Conservation (phyloP, 2,888 invertebrate genomes). For the Orthosia gracilis region DNA sequence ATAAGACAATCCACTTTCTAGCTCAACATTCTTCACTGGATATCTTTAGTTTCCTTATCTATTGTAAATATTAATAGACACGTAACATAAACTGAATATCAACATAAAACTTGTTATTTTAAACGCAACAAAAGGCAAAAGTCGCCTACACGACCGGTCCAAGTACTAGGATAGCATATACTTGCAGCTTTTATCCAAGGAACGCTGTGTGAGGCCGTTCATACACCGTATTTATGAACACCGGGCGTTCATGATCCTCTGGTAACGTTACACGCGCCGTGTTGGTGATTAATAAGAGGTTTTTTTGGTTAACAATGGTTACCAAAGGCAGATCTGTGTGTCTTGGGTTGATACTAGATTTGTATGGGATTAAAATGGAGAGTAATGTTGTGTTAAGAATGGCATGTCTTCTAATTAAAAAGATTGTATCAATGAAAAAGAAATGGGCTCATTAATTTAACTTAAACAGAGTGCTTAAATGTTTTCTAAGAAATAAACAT, state of each 20-base stretch:
- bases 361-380: slow-evolving; percentile 35
- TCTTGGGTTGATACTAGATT: slow-evolving; percentile 34
- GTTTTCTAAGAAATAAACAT: slow-evolving; percentile 30
- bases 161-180: slow-evolving; percentile 76
- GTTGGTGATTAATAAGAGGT: slow-evolving; percentile 81
- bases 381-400: slow-evolving; percentile 42
- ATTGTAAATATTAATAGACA: slow-evolving; percentile 68
- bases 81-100: slow-evolving; percentile 66
- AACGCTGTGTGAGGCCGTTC: slow-evolving; percentile 87
- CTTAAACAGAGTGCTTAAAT: slow-evolving; percentile 29
- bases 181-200: slow-evolving; percentile 80
- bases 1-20: slow-evolving; percentile 47
- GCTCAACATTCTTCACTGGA: slow-evolving; percentile 45
- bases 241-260: slow-evolving; percentile 81
- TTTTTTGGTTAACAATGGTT: slow-evolving; percentile 67
- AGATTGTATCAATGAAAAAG: slow-evolving; percentile 51
- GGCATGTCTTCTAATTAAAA: slow-evolving; percentile 53
- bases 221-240: slow-evolving; percentile 88
- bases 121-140: slow-evolving; percentile 72
- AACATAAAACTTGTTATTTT: slow-evolving; percentile 67
- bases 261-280: slow-evolving; percentile 83
- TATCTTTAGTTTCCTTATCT: slow-evolving; percentile 58
- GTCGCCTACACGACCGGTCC: slow-evolving; percentile 82
- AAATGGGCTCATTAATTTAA: slow-evolving; percentile 56
- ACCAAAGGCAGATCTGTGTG: slow-evolving; percentile 48